Evolutionary conservation across 2,113 vertebrate species (phyloP), one percentile per base, ranked within the genome.

Genomic region (Gymnobelideus leadbeateri): DNA sequence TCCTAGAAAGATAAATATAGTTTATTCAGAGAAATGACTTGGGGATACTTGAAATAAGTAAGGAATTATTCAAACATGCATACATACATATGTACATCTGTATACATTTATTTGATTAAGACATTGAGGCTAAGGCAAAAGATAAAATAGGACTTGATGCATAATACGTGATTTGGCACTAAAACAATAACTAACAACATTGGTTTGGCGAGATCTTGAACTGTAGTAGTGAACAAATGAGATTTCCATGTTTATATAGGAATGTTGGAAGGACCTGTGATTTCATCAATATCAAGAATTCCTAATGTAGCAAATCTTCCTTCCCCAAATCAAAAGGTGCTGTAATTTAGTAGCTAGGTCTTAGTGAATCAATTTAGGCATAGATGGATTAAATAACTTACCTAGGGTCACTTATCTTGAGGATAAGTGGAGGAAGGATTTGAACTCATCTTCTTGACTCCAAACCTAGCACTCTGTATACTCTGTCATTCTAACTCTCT

Each of bases 161-260:
- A 52, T 92, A 90, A 97, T 50, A 43, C 94, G 90, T 91, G 96
- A 95, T 95, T 77, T 57, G 21, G 54, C 96, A 49, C 37, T 57
- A 91, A 92, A 96, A 90, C 12, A 95, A 97, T 96, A 96, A 46
- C 92, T 96, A n/a, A 97, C 95, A 84, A 52, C 91, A 96, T 96
- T 91, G 12, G 23, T n/a, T 37, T 89, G 96, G 19, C 92, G 93
- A 94, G 50, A 89, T 93, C 43, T 68, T 92, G 28, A 93, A 89
- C 14, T 95, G 37, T 26, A 94, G 25, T 50, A 90, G 9, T 92
- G 93, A 95, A 91, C 43, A 95, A 53, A 89, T 91, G 57, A 91
- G 12, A 61, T 61, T 91, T 94, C 55, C 95, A 7, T 57, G 10
- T 95, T 68, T 92, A 14, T 50, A 84, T 93, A 31, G 10, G 57